Evolutionary conservation across 2,113 vertebrate species (phyloP).

Genomic region (Salminus brasiliensis): DNA sequence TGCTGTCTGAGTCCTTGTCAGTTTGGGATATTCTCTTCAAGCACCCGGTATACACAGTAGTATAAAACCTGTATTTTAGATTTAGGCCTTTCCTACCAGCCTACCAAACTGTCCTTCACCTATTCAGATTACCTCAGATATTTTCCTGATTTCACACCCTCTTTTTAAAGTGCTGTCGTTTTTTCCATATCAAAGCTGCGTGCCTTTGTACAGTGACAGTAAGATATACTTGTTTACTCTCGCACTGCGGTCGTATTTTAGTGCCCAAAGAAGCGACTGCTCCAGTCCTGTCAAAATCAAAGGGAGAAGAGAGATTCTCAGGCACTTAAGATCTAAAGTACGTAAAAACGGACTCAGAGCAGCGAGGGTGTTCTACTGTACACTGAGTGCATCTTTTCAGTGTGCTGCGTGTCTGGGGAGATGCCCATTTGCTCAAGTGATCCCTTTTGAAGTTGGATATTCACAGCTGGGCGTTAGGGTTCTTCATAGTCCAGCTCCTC

Average conservation of each 20-base stretch:
- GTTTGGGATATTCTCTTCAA: background rate
- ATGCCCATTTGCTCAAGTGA: background rate
- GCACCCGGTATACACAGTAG: too few relatives aligned
- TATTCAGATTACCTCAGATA: background rate
- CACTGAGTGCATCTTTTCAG: background rate
- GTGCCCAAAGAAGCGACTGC: slow-evolving; percentile 34
- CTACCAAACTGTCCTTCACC: background rate
- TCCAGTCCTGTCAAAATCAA: slow-evolving; percentile 37
- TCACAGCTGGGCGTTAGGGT: slow-evolving; percentile 20
- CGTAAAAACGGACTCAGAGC: slow-evolving; percentile 19
- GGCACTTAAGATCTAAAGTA: slow-evolving; percentile 27
- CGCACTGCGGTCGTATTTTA: background rate
- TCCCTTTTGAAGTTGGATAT: slow-evolving; percentile 31
- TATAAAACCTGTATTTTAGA: background rate
- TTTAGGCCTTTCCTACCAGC: background rate
- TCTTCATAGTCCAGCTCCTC: slow-evolving; percentile 12
- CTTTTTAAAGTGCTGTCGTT: slow-evolving; percentile 13
- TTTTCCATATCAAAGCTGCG: slow-evolving; percentile 35
- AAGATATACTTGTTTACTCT: slow-evolving; percentile 16
- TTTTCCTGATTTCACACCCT: slow-evolving; percentile 21
- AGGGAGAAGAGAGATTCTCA: slow-evolving; percentile 25
- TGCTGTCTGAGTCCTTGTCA: too few relatives aligned
- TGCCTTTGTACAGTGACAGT: slow-evolving; percentile 38
- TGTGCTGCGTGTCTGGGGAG: background rate
- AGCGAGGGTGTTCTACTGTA: slow-evolving; percentile 14